A percentile compares a stretch with the other conserved stretches of the same genome.
These are phyloP conservation scores for Melipona quadrifasciata DNA, from an alignment of 1,140 invertebrate genomes.

Conservation along the genomic window DNA sequence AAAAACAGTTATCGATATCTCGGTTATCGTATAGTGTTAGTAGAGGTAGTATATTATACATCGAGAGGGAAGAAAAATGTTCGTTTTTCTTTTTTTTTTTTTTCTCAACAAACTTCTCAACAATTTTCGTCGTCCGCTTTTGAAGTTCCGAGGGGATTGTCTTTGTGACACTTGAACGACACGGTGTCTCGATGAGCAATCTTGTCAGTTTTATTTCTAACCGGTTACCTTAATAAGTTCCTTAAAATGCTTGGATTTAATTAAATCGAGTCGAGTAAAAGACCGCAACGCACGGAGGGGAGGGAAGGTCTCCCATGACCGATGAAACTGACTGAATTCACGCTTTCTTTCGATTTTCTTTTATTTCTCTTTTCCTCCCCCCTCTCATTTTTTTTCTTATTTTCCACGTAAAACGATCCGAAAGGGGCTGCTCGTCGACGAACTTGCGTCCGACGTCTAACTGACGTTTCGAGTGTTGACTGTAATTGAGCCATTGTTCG, in stretches of 20 bases:
- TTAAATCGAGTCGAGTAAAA: constrained; percentile 32
- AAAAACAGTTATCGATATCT: constrained; percentile 27
- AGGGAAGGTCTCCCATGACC: not conserved
- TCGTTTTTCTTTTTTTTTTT: not conserved
- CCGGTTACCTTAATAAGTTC: constrained; percentile 55
- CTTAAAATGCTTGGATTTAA: constrained; percentile 52
- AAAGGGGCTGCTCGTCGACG: constrained; percentile 29
- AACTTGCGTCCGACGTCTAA: constrained; percentile 5
- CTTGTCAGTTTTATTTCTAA: constrained; percentile 56
- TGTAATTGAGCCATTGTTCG: constrained; percentile 7
- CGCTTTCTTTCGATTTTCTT: not conserved
- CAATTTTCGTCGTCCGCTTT: constrained; percentile 30
- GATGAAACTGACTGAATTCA: not conserved
- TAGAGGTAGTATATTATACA: constrained; percentile 65
- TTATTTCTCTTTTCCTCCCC: not conserved
- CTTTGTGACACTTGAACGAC: constrained; percentile 62
- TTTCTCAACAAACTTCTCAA: not conserved
- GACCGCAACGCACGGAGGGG: constrained; percentile 16
- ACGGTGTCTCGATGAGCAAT: constrained; percentile 62
- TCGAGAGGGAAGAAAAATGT: constrained; percentile 49
- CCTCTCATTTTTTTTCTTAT: not conserved
- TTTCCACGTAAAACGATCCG: not conserved
- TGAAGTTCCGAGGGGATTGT: constrained; percentile 57
- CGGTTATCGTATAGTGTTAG: constrained; percentile 22
- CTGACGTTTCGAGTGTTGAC: not conserved